Conservation (phyloP, 1,140 invertebrate species). For the Drosophila tristis region DNA sequence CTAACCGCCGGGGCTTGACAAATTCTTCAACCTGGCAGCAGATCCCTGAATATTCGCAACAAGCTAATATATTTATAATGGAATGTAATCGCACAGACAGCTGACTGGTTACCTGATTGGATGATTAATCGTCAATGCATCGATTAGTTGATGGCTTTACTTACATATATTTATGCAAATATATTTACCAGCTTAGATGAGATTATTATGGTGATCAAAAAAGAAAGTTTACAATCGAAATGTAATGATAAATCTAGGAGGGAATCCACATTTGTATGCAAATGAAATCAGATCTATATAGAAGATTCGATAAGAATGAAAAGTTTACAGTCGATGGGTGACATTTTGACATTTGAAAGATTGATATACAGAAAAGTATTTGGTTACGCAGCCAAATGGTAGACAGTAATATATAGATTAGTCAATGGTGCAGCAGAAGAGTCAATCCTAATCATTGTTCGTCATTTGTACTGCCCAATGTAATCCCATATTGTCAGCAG, state of each 20-base stretch:
- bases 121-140: conserved; percentile 29
- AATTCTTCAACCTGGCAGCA: conserved; percentile 17
- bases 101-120: conserved; percentile 4
- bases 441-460: too few species aligned
- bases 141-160: not conserved
- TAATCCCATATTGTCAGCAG: too few species aligned
- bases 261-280: too few species aligned
- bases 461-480: too few species aligned
- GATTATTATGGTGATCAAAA: conserved; percentile 7
- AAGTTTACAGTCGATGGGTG: not conserved
- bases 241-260: too few species aligned
- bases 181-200: conserved; percentile 1
- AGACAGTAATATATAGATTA: too few species aligned
- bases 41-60: conserved; percentile 31
- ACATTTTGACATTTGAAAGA: not conserved
- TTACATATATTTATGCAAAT: conserved; percentile 12
- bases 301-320: not conserved
- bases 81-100: conserved; percentile 12
- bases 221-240: conserved; percentile 1
- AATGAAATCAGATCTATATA: too few species aligned
- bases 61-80: conserved; percentile 32
- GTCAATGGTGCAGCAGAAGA: too few species aligned
- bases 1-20: conserved; percentile 7
- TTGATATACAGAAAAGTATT: not conserved
- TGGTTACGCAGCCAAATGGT: too few species aligned